Evolutionary conservation across 2,888 invertebrate genomes (phyloP), one percentile per base, ranked within the genome.

Genomic region (Acholoe squamosa): DNA sequence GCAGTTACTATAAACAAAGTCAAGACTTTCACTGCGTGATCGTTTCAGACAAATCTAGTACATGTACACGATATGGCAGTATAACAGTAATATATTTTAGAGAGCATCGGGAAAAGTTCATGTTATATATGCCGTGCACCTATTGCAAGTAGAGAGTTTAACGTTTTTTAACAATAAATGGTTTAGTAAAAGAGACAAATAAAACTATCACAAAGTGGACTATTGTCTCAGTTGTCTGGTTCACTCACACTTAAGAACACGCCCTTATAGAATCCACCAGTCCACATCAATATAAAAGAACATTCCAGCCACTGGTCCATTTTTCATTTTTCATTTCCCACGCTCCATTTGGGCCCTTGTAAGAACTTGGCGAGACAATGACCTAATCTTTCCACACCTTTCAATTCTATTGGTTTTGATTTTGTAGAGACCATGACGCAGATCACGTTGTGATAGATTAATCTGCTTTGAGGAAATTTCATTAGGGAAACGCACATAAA

Each of bases 221-320:
- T 71, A 71, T 71, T 71, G 71, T 71, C 25, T 28, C 71, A 71
- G 71, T 28, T 71, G 71, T 71, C 25, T n/a, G 25, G 71, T 71
- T 71, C 71, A 71, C 71, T 71, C 71, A 71, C 71, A 71, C 71
- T 71, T 28, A 0, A 61, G 61, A 10, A 61, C 61, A 71, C 71
- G 19, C n/a, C 71, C 71, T 71, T 28, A n/a, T 71, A 71, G 3
- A 71, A n/a, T 14, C 71, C 71, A 71, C 71, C 71, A 22, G 25
- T 28, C 71, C 71, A 14, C 25, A 28, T 28, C 71, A 71, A 71
- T 71, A 71, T 71, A 71, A 71, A 71, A 25, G 3, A 3, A 3
- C n/a, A 71, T 5, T 71, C 31, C 12, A 71, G 61, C 3, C 71
- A 14, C 28, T 14, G 71, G 25, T 14, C 61, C 22, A 61, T n/a